These are phyloP conservation scores for Drosophila kohkoa DNA, from an alignment of 1,140 invertebrate genomes.

Conservation along the genomic window DNA sequence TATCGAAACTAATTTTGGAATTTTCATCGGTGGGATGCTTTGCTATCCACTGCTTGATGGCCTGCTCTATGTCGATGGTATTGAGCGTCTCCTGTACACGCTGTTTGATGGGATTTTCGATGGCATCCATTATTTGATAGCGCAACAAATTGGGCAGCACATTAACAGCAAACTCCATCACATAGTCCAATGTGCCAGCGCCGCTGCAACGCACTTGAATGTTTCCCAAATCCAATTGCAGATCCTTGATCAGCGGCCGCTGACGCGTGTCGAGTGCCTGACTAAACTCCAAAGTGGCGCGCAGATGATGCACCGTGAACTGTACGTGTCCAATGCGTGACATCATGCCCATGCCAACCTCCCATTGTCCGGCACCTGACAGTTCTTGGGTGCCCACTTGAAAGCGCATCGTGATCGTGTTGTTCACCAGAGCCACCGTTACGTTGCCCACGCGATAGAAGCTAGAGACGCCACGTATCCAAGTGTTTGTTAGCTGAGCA, in stretches of 20 bases:
- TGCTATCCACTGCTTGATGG: slow-evolving; percentile 89
- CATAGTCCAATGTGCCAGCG: slow-evolving; percentile 92
- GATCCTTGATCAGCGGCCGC: slow-evolving; percentile 88
- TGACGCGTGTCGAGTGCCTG: slow-evolving; percentile 92
- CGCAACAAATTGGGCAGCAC: slow-evolving; percentile 92
- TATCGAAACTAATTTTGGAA: slow-evolving; percentile 64
- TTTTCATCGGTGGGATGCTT: slow-evolving; percentile 86
- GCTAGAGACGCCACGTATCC: slow-evolving; percentile 91
- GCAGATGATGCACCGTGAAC: slow-evolving; percentile 91
- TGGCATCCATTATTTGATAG: slow-evolving; percentile 93
- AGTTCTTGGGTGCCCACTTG: slow-evolving; percentile 92
- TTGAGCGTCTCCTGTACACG: slow-evolving; percentile 89
- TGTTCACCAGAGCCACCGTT: slow-evolving; percentile 89
- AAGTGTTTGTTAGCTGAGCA: slow-evolving; percentile 89
- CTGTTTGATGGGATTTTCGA: slow-evolving; percentile 90
- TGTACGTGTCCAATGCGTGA: slow-evolving; percentile 89
- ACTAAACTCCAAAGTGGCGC: slow-evolving; percentile 88
- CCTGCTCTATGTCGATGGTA: slow-evolving; percentile 89
- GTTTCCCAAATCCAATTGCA: slow-evolving; percentile 93
- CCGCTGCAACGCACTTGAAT: slow-evolving; percentile 92
- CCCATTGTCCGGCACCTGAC: slow-evolving; percentile 91
- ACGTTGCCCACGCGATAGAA: slow-evolving; percentile 93
- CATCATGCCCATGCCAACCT: slow-evolving; percentile 89
- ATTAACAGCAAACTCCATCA: slow-evolving; percentile 91
- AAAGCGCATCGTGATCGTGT: slow-evolving; percentile 86